A percentile compares a stretch with the other conserved stretches of the same genome.
phyloP scores from a whole-genome alignment of 2,113 vertebrate species.

The Forbesichthys agassizii region DNA sequence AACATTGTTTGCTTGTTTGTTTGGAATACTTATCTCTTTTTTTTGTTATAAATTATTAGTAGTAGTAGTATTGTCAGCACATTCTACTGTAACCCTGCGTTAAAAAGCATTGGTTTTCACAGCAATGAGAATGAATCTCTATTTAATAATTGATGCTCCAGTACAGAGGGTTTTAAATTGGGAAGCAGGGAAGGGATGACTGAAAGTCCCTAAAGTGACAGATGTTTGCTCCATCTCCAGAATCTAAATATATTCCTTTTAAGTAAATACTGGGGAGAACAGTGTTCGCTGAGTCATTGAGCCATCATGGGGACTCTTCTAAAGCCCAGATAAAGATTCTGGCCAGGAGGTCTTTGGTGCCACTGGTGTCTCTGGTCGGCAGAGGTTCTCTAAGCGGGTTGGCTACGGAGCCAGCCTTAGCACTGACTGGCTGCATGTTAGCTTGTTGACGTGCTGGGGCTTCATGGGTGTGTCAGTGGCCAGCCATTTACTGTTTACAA shows the following conservation, averaged over 20 bases:
- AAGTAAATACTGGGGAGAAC: not conserved
- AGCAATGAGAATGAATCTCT: not conserved
- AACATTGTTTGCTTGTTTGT: not conserved
- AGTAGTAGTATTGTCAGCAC: not conserved
- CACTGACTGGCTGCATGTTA: not conserved
- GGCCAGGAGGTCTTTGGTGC: not conserved
- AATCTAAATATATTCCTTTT: too few species aligned
- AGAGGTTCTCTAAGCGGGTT: not conserved
- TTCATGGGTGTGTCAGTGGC: not conserved
- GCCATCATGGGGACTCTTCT: not conserved
- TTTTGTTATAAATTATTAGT: not conserved
- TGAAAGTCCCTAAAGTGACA: not conserved
- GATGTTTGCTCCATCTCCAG: not conserved
- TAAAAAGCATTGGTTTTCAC: not conserved
- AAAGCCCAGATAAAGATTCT: not conserved
- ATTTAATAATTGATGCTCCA: not conserved
- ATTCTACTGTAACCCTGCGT: not conserved
- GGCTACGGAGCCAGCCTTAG: not conserved
- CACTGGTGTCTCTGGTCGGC: not conserved
- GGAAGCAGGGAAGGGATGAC: not conserved
- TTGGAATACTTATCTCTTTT: not conserved
- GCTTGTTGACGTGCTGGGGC: too few species aligned
- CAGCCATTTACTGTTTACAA: too few species aligned
- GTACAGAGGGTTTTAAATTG: not conserved
- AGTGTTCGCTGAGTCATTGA: not conserved